These are phyloP conservation scores for Camponotus fellah DNA, from an alignment of 2,888 invertebrate genomes.

Conservation along the genomic window DNA sequence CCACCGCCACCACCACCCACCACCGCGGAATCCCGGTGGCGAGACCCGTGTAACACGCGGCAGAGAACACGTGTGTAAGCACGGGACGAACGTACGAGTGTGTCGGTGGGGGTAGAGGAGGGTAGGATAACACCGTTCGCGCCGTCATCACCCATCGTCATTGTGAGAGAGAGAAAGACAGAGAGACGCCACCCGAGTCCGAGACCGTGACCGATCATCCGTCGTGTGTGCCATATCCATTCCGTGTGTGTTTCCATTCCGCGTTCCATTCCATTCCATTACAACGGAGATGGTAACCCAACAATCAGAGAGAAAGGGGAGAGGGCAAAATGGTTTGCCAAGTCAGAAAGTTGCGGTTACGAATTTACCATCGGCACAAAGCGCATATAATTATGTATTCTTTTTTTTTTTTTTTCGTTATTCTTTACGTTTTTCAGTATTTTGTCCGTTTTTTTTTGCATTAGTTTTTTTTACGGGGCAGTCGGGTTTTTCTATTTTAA, in stretches of 20 bases:
- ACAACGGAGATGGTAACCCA: conserved; percentile 87
- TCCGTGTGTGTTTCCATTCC: conserved; percentile 58
- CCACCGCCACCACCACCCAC: conserved; percentile 70
- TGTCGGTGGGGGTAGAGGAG: conserved; percentile 73
- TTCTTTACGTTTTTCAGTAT: conserved; percentile 59
- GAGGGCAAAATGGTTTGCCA: conserved; percentile 90
- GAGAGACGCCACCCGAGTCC: conserved; percentile 74
- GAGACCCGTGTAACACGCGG: conserved; percentile 78
- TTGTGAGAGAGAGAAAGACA: conserved; percentile 55
- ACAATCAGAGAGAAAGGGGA: conserved; percentile 90
- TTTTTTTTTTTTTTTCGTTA: conserved; percentile 66
- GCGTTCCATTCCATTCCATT: conserved; percentile 85
- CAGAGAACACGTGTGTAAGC: conserved; percentile 76
- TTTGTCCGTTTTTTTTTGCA: conserved; percentile 56
- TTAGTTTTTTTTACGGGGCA: conserved; percentile 48
- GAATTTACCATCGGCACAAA: conserved; percentile 85
- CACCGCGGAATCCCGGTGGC: conserved; percentile 64
- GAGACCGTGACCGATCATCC: conserved; percentile 81
- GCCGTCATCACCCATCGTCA: conserved; percentile 65
- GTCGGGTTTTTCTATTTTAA: conserved; percentile 54
- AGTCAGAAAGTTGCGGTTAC: conserved; percentile 87
- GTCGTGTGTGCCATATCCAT: conserved; percentile 78
- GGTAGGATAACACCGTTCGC: conserved; percentile 68
- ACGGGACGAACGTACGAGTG: conserved; percentile 77
- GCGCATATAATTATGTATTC: conserved; percentile 78